A percentile compares a stretch with the other conserved stretches of the same genome.
Evolutionary conservation across 2,113 vertebrate genomes (phyloP).

Genomic region (Meleagris gallopavo): DNA sequence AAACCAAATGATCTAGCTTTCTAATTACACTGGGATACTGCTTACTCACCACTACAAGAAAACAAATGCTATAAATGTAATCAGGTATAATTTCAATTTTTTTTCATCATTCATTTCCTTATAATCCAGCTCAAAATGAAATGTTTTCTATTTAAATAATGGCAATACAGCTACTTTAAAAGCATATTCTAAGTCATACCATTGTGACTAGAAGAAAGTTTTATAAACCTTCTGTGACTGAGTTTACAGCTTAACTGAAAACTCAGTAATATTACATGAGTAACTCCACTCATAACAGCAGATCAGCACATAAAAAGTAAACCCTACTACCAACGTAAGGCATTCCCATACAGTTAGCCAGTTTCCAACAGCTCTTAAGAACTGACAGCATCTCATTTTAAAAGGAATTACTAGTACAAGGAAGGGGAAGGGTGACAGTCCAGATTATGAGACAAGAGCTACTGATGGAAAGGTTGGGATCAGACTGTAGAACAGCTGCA

Average conservation of each 20-base stretch:
- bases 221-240: background rate
- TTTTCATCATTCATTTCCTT: background rate
- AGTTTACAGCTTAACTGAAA: background rate
- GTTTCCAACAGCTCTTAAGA: background rate
- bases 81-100: background rate
- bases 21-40: background rate
- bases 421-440: background rate
- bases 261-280: background rate
- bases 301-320: background rate
- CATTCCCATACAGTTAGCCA: background rate
- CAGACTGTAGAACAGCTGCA: background rate
- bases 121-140: background rate
- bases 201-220: background rate
- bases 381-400: background rate
- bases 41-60: background rate
- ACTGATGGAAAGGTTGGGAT: background rate
- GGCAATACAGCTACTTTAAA: background rate
- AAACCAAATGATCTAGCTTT: background rate
- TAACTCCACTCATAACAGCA: background rate
- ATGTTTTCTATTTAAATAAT: background rate
- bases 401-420: background rate
- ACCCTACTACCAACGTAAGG: background rate
- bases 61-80: background rate
- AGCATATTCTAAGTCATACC: too few species aligned
- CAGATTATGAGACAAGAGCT: background rate